Base-by-base conservation (phyloP, 92 coral and sea anemone species). In the Epizoanthus scotinus region DNA sequence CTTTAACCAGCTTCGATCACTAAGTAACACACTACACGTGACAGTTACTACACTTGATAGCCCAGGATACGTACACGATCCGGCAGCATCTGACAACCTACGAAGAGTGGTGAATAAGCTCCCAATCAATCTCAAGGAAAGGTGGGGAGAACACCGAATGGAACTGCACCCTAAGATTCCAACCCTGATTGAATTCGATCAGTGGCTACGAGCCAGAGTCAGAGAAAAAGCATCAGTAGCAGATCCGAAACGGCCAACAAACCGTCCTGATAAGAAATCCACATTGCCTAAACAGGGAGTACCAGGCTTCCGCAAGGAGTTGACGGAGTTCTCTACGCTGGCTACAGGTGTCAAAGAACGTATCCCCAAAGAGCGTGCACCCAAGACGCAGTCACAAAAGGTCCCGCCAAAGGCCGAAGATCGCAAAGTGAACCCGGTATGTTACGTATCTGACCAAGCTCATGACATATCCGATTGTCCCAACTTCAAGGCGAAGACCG, bases 161-260 rank as follows among this genome's bases (percentile, higher is more conserved):
- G 71, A 60, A 21, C 36, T 31, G 86, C 53, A 29, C 38, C 70
- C 75, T 12, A 71, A 68, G 50, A 52, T 52, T 25, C 73, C 77
- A 26, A 70, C 74, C 28, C 25, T 81, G 57, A 42, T 59, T 36
- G 86, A 80, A 31, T 63, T 80, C 34, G 82, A 80, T 68, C 68
- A 70, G 72, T 81, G 89, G 85, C 53, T 86, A 38, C 82, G 89
- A 38, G 81, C 77, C 49, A 52, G 86, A 70, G 86, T 86, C 25
- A 70, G 86, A 24, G 86, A 82, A 49, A 67, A 78, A 78, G 78
- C 88, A 58, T 36, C 47, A 67, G 71, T 75, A 57, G 31, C 74
- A 34, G 87, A 75, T 34, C 87, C 50, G 22, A 67, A 67, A 67
- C 55, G 59, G 71, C 63, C 87, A 60, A 26, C 65, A 44, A 74